Evolutionary conservation across 2,888 invertebrate genomes (phyloP), one percentile per base, ranked within the genome.

Genomic region (Synanthedon vespiformis): DNA sequence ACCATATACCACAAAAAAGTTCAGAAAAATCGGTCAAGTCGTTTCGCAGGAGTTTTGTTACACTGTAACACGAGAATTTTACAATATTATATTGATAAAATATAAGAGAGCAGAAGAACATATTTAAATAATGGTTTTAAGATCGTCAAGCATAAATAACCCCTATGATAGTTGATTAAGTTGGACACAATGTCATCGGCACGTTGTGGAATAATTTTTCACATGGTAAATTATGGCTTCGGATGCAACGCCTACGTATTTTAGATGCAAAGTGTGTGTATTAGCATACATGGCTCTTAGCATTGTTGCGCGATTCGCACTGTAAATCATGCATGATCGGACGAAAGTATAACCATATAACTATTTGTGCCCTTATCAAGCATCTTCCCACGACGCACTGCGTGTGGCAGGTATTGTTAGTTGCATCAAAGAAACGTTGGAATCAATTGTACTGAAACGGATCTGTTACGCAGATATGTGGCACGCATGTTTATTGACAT

Each of bases 301-400:
- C 67, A 76, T 80, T 83, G 80, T 81, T 72, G 65, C 68, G 56
- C 55, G 63, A 69, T 79, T 80, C 80, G 67, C 83, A 80, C 76
- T 78, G 53, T 82, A 78, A 78, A 83, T 83, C 80, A 83, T 74
- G 77, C 78, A 74, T 80, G 77, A 76, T 82, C 69, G 67, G 78
- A 79, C 80, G 83, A 85, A 84, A 82, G 80, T 78, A 72, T 76
- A 72, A 77, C 11, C 44, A 13, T 44, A 44, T 34, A 34, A 34
- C 34, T 34, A 34, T 34, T 74, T 75, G 74, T 70, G 62, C 63
- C 57, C 64, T 68, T 80, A 82, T 81, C 81, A 70, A 56, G 55
- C 59, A 74, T 80, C 79, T 83, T 83, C 83, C 76, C 82, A 80
- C 79, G 73, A 68, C 64, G 69, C 74, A 71, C 71, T 67, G 67